Conservation (phyloP, 2,797 vertebrate genomes). For the Sandelia bainsii region DNA sequence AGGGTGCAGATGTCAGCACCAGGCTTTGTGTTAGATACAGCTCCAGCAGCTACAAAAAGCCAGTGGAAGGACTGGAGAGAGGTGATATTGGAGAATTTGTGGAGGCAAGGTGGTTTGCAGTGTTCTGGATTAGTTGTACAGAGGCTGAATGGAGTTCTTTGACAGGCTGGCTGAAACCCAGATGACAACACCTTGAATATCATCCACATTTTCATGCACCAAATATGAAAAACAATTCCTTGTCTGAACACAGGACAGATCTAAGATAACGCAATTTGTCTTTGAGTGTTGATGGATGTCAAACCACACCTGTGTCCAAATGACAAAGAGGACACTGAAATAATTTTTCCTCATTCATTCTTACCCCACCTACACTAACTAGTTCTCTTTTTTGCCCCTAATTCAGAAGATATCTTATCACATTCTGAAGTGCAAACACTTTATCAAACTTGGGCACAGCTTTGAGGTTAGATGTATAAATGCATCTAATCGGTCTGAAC, state of each 20-base stretch:
- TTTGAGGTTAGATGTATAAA: conserved; percentile 42
- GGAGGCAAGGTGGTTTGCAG: conserved; percentile 34
- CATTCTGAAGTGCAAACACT: conserved; percentile 25
- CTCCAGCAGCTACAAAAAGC: conserved; percentile 18
- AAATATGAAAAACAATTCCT: conserved; percentile 2
- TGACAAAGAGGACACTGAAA: not conserved
- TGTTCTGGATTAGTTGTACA: conserved; percentile 31
- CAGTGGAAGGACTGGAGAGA: conserved; percentile 14
- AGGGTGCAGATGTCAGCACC: conserved; percentile 27
- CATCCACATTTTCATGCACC: not conserved
- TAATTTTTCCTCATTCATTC: not conserved
- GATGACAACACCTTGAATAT: conserved; percentile 18
- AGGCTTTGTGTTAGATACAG: conserved; percentile 52
- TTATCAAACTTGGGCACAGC: conserved; percentile 30
- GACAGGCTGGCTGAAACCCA: conserved; percentile 1
- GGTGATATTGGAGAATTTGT: conserved; percentile 14
- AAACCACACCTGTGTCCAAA: not conserved
- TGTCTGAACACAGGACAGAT: conserved; percentile 6
- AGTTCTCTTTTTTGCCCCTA: not conserved
- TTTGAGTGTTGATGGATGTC: not conserved
- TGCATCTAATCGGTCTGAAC: conserved; percentile 61
- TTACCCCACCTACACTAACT: not conserved
- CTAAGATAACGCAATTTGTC: conserved; percentile 1
- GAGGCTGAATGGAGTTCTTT: conserved; percentile 24
- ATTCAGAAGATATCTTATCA: conserved; percentile 1